Percentiles rank a stretch among this genome's conserved stretches.
Conservation (phyloP, 30 jellyfish, hydroid and myxozoan genomes). For the Cassiopea andromeda region DNA sequence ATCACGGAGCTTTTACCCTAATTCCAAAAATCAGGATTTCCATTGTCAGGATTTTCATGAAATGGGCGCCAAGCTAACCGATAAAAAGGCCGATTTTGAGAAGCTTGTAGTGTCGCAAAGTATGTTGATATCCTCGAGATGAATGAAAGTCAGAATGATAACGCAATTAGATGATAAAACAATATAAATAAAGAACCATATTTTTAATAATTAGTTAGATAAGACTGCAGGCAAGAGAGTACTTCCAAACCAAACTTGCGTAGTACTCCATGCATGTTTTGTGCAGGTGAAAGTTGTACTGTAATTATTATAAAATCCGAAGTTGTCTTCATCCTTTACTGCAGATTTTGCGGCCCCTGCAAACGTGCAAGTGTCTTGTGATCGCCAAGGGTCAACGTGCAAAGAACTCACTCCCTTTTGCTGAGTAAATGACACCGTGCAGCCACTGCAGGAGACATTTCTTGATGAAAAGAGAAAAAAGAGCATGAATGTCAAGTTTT, state of each 20-base stretch:
- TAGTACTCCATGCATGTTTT: not conserved
- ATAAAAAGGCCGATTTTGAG: too few relatives aligned
- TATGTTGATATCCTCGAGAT: too few relatives aligned
- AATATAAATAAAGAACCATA: too few relatives aligned
- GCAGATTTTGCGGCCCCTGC: not conserved
- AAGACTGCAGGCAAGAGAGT: not conserved
- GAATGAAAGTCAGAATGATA: too few relatives aligned
- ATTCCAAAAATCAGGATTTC: too few relatives aligned
- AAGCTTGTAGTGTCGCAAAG: too few relatives aligned
- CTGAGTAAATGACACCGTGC: constrained; percentile 7
- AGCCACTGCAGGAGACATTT: not conserved
- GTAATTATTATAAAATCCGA: constrained; percentile 3
- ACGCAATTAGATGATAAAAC: too few relatives aligned
- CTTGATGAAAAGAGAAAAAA: not conserved
- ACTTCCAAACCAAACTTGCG: constrained; percentile 25
- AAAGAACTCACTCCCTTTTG: not conserved
- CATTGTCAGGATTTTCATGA: too few relatives aligned
- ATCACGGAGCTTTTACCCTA: too few relatives aligned
- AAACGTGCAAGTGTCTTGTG: not conserved
- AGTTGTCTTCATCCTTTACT: not conserved
- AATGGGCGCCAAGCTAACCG: too few relatives aligned
- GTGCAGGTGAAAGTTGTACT: constrained; percentile 18
- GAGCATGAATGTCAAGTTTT: not conserved
- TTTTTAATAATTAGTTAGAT: not conserved
- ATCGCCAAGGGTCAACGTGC: not conserved